These are phyloP conservation scores for Atrichornis clamosus DNA, from an alignment of 2,113 vertebrate genomes.

Conservation along the genomic window DNA sequence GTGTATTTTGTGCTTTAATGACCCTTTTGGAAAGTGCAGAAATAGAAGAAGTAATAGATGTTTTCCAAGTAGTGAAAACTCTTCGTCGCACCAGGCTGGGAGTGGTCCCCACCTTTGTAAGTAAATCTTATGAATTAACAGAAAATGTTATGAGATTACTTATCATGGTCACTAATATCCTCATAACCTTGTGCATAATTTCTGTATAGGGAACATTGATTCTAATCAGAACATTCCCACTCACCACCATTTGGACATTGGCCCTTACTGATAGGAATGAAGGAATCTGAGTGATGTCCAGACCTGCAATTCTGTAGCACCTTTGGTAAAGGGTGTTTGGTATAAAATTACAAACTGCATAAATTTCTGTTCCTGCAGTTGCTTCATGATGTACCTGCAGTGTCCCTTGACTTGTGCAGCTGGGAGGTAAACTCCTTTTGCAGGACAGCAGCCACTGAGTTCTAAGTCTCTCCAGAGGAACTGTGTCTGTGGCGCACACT, in stretches of 20 bases:
- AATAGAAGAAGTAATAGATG: slow-evolving; percentile 86
- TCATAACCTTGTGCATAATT: background rate
- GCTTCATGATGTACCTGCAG: background rate
- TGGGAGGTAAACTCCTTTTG: background rate
- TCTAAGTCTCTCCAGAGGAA: background rate
- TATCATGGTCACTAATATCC: background rate
- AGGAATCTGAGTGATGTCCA: background rate
- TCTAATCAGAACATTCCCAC: background rate
- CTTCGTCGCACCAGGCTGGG: slow-evolving; percentile 83
- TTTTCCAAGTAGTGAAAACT: slow-evolving; percentile 90
- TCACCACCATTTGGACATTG: background rate
- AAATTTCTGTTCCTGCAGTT: background rate
- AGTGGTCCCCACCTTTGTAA: slow-evolving; percentile 82
- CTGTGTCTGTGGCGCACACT: background rate
- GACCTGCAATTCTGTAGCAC: background rate
- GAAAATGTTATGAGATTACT: background rate
- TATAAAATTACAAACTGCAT: background rate
- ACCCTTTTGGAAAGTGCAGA: slow-evolving; percentile 89
- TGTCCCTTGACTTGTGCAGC: background rate
- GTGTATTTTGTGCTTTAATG: slow-evolving; percentile 89
- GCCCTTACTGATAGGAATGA: background rate
- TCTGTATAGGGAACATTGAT: background rate
- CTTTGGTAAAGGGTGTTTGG: background rate
- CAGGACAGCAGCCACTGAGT: background rate
- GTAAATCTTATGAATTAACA: background rate